Conservation (phyloP, 2,113 vertebrate genomes). For the Stegostoma tigrinum region DNA sequence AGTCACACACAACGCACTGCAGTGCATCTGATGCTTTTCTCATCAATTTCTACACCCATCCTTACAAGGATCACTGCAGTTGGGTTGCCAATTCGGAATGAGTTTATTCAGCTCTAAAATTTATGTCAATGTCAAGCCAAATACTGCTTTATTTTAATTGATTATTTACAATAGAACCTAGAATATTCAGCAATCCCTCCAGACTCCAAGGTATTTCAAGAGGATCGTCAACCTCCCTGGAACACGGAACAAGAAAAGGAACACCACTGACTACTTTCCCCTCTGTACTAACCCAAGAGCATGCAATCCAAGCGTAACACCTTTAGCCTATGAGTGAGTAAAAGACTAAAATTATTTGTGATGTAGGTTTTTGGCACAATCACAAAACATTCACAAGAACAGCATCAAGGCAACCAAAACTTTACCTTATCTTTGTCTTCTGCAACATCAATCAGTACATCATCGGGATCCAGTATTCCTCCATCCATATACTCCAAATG, state of each 20-base stretch:
- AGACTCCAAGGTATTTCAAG: neutral
- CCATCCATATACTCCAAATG: constrained; percentile 94
- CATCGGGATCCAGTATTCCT: constrained; percentile 95
- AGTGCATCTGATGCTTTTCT: neutral
- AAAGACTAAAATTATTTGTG: neutral
- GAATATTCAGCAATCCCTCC: neutral
- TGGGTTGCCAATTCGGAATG: neutral
- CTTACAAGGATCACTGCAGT: neutral
- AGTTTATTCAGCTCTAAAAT: neutral
- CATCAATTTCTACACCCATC: neutral
- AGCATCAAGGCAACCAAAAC: constrained; percentile 1
- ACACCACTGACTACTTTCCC: neutral
- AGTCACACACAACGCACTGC: neutral
- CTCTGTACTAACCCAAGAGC: neutral
- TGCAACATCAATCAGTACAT: constrained; percentile 84
- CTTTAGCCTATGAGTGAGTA: neutral
- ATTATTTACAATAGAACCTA: neutral
- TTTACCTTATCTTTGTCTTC: constrained; percentile 96
- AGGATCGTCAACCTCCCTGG: neutral
- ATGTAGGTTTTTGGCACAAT: neutral
- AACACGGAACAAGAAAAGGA: neutral
- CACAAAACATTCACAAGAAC: neutral
- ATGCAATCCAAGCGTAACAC: neutral
- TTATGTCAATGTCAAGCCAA: neutral
- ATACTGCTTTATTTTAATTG: neutral